These are phyloP conservation scores for Drosophila meridiana DNA, from an alignment of 2,888 invertebrate species.

Conservation along the genomic window DNA sequence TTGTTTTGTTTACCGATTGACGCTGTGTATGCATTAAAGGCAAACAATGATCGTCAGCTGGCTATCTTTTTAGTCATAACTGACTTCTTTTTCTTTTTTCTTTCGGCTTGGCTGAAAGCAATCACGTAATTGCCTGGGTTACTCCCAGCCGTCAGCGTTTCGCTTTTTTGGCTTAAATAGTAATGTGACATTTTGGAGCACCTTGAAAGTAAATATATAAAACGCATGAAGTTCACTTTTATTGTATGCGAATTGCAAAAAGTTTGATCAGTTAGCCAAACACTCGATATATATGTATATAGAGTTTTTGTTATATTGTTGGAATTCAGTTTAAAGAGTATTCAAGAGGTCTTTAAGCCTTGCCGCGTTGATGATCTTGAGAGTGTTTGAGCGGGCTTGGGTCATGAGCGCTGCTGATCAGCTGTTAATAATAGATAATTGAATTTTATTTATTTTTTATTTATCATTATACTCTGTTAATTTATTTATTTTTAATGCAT, in stretches of 20 bases:
- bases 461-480: background rate
- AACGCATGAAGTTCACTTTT: background rate
- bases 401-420: background rate
- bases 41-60: conserved; percentile 9
- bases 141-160: conserved; percentile 20
- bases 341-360: background rate
- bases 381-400: background rate
- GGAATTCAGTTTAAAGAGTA: background rate
- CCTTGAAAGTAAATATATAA: conserved; percentile 9
- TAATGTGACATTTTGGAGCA: conserved; percentile 10
- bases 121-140: conserved; percentile 29
- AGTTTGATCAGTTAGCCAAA: background rate
- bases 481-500: background rate
- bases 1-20: conserved; percentile 36
- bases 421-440: background rate
- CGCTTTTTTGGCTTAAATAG: conserved; percentile 2
- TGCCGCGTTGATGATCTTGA: conserved; percentile 1
- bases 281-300: background rate
- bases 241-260: background rate
- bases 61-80: conserved; percentile 14
- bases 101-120: conserved; percentile 7
- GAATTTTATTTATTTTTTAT: background rate
- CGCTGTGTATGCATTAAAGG: conserved; percentile 29
- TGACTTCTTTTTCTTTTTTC: background rate
- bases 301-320: background rate